Base-by-base conservation (phyloP, 2,888 invertebrate species). In the Sminthurinus aureus region DNA sequence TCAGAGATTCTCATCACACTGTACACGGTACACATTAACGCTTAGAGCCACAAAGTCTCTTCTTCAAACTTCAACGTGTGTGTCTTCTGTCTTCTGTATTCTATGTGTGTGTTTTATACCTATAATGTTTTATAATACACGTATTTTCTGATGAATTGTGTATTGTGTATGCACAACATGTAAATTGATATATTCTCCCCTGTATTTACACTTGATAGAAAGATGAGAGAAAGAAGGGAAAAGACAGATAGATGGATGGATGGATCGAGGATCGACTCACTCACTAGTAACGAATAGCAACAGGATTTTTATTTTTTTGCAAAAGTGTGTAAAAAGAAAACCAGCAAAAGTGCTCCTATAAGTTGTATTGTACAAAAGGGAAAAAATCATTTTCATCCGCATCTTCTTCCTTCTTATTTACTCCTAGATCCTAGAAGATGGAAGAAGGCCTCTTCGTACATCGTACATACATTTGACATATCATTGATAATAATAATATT, bases 151-250 rank as follows among this genome's bases (percentile, higher is more conserved):
- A 38, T 38, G 38, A 38, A 38, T 71, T 71, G 24, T 58, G 58
- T 58, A 38, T 71, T 71, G 24, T 58, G 58, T 58, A 58, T 58
- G 58, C 58, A 18, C 2, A 58, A 58, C 2, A 9, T 58, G 58
- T 58, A 58, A 58, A 13, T 58, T 58, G 58, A 58, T 58, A 58
- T 58, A 13, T 18, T 58, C 58, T 58, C 6, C 38, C 6, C 1
- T 13, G 58, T 58, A 38, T 38, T 38, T 38, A 38, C 38, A 58
- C 58, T 58, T 18, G 58, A 71, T 2, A 71, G 71, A 71, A 71
- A 71, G 71, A 71, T 24, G 71, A 71, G 20, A 24, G 24, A 71
- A 12, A 71, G 71, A 71, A 20, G n/a, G 71, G n/a, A 12, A 71
- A 20, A 15, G 71, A 71, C 2, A 69, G 69, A 69, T 9, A 8